These are phyloP conservation scores for Dorcus hopei DNA, from an alignment of 2,888 invertebrate species.

Conservation along the genomic window DNA sequence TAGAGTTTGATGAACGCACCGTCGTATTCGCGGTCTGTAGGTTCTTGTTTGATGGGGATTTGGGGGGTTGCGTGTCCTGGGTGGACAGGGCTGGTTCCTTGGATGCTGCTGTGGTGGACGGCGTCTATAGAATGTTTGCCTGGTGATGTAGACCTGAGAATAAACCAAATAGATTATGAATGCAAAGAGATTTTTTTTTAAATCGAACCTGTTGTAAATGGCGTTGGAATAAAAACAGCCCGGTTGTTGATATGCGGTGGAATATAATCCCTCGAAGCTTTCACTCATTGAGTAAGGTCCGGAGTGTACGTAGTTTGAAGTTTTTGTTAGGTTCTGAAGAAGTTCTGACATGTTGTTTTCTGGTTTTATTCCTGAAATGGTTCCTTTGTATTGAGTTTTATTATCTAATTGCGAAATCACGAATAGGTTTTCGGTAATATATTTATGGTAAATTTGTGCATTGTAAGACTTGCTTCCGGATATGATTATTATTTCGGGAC, in stretches of 20 bases:
- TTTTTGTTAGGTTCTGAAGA: constrained; percentile 39
- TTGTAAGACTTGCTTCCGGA: too few relatives aligned
- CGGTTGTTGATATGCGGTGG: constrained; percentile 37
- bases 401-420: too few relatives aligned
- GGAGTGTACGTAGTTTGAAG: constrained; percentile 29
- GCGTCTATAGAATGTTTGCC: constrained; percentile 6
- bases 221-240: constrained; percentile 43
- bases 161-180: not conserved
- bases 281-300: constrained; percentile 29
- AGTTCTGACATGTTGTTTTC: constrained; percentile 38
- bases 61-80: constrained; percentile 15
- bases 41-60: constrained; percentile 44
- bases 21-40: constrained; percentile 41
- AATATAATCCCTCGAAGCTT: constrained; percentile 42
- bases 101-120: not conserved
- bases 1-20: constrained; percentile 28
- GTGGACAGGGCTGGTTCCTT: constrained; percentile 2
- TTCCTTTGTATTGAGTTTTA: not conserved
- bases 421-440: not conserved
- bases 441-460: not conserved
- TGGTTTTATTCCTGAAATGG: constrained; percentile 39
- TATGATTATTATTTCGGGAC: too few relatives aligned
- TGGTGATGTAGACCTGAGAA: constrained; percentile 10
- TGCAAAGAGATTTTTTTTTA: not conserved
- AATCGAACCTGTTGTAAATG: constrained; percentile 37